phyloP scores from a whole-genome alignment of 2,888 invertebrate genomes.

The Aphodius sticticus region DNA sequence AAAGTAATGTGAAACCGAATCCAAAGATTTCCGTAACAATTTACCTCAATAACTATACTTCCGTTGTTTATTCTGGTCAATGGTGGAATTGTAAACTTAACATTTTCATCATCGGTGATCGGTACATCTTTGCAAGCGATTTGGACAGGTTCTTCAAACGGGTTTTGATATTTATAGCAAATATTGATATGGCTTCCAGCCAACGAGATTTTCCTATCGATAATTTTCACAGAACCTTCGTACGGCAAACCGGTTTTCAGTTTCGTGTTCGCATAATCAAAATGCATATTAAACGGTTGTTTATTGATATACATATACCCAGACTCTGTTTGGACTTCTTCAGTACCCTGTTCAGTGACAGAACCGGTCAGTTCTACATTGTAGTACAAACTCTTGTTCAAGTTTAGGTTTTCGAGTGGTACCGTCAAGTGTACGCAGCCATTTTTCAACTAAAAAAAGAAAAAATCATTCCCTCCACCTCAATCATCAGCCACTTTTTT shows the following conservation, averaged over 20 bases:
- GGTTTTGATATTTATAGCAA: conserved; percentile 51
- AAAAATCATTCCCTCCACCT: neutral
- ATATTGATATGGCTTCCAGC: conserved; percentile 47
- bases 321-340: conserved; percentile 68
- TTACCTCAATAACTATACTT: conserved; percentile 20
- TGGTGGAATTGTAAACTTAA: conserved; percentile 54
- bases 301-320: conserved; percentile 67
- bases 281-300: conserved; percentile 66
- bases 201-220: conserved; percentile 35
- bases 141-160: conserved; percentile 55
- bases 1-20: neutral
- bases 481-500: neutral
- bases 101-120: conserved; percentile 45
- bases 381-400: conserved; percentile 8
- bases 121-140: conserved; percentile 53
- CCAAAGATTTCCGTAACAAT: neutral
- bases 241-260: conserved; percentile 78
- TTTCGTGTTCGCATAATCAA: conserved; percentile 66
- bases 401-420: conserved; percentile 45
- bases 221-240: conserved; percentile 62
- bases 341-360: conserved; percentile 69
- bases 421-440: conserved; percentile 54
- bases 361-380: conserved; percentile 53
- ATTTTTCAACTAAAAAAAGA: conserved; percentile 48
- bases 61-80: conserved; percentile 42